phyloP scores from a whole-genome alignment of 2,797 vertebrate species.

The Microctenopoma stevenorrisi region DNA sequence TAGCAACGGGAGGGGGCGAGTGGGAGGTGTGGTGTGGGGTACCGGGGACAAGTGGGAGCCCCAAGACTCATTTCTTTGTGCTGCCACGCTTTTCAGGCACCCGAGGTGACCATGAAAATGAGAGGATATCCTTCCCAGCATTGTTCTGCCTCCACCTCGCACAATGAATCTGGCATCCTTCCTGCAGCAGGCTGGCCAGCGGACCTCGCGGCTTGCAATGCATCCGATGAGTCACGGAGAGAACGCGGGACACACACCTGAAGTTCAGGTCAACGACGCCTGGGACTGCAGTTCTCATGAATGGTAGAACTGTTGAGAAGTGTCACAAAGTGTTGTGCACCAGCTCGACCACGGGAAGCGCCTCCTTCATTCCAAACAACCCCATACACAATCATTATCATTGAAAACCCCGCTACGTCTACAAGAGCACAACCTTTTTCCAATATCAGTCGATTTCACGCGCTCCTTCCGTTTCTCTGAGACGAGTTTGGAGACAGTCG shows the following conservation, averaged over 20 bases:
- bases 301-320: not conserved
- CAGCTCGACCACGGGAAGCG: constrained; percentile 1
- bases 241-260: constrained; percentile 28
- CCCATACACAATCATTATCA: constrained; percentile 20
- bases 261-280: constrained; percentile 44
- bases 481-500: constrained; percentile 41
- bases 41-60: constrained; percentile 44
- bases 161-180: constrained; percentile 82
- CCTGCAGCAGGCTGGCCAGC: constrained; percentile 46
- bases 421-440: constrained; percentile 43
- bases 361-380: constrained; percentile 14
- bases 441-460: constrained; percentile 57
- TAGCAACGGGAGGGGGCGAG: constrained; percentile 48
- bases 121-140: constrained; percentile 83
- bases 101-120: constrained; percentile 72
- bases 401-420: constrained; percentile 26
- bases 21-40: constrained; percentile 13
- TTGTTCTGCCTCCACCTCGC: constrained; percentile 74
- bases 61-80: constrained; percentile 69
- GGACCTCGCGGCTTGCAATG: constrained; percentile 12
- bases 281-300: constrained; percentile 10
- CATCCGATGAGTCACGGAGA: constrained; percentile 31
- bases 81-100: constrained; percentile 64
- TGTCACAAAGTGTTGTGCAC: constrained; percentile 16
- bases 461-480: constrained; percentile 16